Evolutionary conservation across 2,888 invertebrate species (phyloP).

Genomic region (Amiota minor): DNA sequence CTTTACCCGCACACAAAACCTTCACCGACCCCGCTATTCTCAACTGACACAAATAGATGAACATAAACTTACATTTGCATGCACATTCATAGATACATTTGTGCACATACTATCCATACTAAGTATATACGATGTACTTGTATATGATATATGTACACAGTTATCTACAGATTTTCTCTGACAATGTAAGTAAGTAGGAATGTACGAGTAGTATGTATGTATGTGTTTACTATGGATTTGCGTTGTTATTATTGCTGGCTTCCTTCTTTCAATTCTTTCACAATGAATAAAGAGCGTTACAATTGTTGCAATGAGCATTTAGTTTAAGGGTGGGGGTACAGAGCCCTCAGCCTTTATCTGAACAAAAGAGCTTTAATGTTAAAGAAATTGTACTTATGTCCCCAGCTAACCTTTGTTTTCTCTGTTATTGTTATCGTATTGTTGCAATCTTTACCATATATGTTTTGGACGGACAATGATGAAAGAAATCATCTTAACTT

Average conservation of each 20-base stretch:
- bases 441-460: neutral
- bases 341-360: constrained; percentile 47
- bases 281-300: constrained; percentile 45
- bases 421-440: constrained; percentile 12
- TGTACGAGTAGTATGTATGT: constrained; percentile 22
- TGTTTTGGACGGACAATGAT: no score
- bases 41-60: constrained; percentile 6
- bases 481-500: no score
- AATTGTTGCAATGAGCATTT: constrained; percentile 56
- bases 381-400: constrained; percentile 30
- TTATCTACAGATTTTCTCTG: no score
- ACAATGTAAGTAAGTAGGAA: constrained; percentile 4
- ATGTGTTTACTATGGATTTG: constrained; percentile 10
- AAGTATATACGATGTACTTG: neutral
- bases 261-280: constrained; percentile 45
- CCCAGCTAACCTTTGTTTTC: constrained; percentile 14
- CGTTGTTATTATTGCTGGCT: constrained; percentile 38
- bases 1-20: constrained; percentile 44
- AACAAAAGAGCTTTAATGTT: constrained; percentile 54
- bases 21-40: constrained; percentile 26
- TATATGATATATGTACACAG: neutral
- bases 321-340: constrained; percentile 51
- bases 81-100: neutral
- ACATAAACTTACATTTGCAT: constrained; percentile 1
- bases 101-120: neutral